phyloP scores from a whole-genome alignment of 2,113 vertebrate genomes.

The Acrocephalus arundinaceus region DNA sequence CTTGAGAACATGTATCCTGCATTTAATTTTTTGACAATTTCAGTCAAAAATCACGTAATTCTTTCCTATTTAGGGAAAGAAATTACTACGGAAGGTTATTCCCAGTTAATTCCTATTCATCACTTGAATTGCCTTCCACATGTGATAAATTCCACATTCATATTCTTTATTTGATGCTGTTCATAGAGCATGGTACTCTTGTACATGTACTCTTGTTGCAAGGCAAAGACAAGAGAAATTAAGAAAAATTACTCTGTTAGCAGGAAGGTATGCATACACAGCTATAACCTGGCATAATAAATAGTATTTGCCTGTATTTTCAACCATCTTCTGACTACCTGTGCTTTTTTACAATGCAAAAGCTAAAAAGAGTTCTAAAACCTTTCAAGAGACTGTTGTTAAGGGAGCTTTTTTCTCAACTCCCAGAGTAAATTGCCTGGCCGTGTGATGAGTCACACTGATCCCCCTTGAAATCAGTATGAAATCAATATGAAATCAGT shows the following conservation, averaged over 20 bases:
- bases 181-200: neutral
- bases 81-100: neutral
- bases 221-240: neutral
- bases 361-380: conserved; percentile 6
- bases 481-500: conserved; percentile 8
- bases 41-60: neutral
- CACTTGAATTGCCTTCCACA: neutral
- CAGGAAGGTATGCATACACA: neutral
- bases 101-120: neutral
- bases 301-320: neutral
- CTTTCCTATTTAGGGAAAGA: neutral
- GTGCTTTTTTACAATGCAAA: neutral
- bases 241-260: neutral
- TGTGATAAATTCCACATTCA: neutral
- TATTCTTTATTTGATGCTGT: neutral
- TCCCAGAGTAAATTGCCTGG: conserved; percentile 16
- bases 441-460: neutral
- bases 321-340: neutral
- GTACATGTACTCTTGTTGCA: neutral
- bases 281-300: neutral
- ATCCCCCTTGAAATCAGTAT: conserved; percentile 49
- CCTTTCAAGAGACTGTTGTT: neutral
- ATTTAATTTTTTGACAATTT: neutral
- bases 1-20: neutral
- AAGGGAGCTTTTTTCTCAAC: conserved; percentile 19